Evolutionary conservation across 2,113 vertebrate genomes (phyloP), one percentile per base, ranked within the genome.

Genomic region (Mixornis gularis): DNA sequence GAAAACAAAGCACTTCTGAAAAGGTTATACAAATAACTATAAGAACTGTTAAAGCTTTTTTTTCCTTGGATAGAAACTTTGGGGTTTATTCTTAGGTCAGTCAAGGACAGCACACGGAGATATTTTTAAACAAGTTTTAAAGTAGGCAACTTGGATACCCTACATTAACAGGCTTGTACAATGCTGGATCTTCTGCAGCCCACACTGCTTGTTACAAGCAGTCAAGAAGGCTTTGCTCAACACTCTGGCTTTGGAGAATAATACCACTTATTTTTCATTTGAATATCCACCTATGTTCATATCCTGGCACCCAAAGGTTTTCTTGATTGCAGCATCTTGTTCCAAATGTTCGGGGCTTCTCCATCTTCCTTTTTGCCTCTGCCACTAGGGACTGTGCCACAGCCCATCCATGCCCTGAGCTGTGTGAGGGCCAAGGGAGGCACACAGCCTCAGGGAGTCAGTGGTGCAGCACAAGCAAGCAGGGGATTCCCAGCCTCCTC

Each of bases 21-120:
- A 95, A 95, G 85, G 74, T 95, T 94, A 87, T 79, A 79, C 43
- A 95, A 96, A 95, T 85, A 94, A 43, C 63, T 53, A 19, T 56
- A 68, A 79, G 59, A 82, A 64, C 25, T 40, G 38, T 46, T 85
- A 79, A 36, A 59, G 8, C 2, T 4, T 40, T 77, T 62, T 36
- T 56, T 36, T 58, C 49, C 53, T 73, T 27, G 27, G 24, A 29
- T 71, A 89, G 16, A 69, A 82, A 79, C 13, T 40, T 87, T 87
- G 43, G 24, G 44, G 56, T 66, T 63, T 52, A 65, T 74, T 82
- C 66, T 76, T 82, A 58, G 49, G 29, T 52, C 38, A 72, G 43
- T 38, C 72, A 92, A 87, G 20, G 22, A 40, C 19, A 85, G 59
- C 19, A 36, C 0, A 0, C 6, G 0, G 3, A 58, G 25, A 19